These are phyloP conservation scores for Brachionichthys hirsutus DNA, from an alignment of 2,113 vertebrate genomes.

Conservation along the genomic window DNA sequence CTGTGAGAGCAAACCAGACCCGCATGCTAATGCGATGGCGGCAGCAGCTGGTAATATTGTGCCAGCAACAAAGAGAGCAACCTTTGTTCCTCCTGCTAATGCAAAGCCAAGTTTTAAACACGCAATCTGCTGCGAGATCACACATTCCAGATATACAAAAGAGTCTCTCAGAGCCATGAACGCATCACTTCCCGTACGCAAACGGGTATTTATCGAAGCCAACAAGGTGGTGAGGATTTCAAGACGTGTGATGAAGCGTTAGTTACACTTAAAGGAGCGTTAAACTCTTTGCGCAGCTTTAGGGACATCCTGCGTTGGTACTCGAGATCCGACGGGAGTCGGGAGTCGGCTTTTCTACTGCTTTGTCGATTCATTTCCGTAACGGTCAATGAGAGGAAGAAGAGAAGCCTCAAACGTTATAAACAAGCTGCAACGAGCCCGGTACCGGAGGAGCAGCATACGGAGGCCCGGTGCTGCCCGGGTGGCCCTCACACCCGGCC, in stretches of 20 bases:
- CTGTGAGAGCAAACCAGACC: not conserved
- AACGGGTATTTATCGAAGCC: not conserved
- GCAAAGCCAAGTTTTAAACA: not conserved
- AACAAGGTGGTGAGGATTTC: not conserved
- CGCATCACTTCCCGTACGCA: not conserved
- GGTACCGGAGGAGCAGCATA: slow-evolving; percentile 46
- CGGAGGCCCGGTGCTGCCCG: slow-evolving; percentile 48
- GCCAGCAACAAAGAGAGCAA: not conserved
- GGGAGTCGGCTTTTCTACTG: too few species aligned
- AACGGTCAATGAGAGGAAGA: slow-evolving; percentile 32
- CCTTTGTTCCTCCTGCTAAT: not conserved
- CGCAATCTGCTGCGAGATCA: not conserved
- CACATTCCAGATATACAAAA: not conserved
- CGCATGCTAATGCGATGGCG: not conserved
- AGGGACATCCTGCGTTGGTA: too few species aligned
- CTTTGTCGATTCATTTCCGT: too few species aligned
- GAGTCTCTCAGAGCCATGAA: not conserved
- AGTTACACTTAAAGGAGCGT: too few species aligned
- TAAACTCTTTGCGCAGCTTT: too few species aligned
- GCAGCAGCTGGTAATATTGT: too few species aligned
- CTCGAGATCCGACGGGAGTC: too few species aligned
- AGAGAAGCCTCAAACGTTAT: slow-evolving; percentile 18
- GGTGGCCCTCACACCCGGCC: slow-evolving; percentile 72
- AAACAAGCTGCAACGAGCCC: slow-evolving; percentile 43
- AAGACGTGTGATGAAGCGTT: too few species aligned